These are phyloP conservation scores for Odontothrips loti DNA, from an alignment of 2,888 invertebrate genomes.

Conservation along the genomic window DNA sequence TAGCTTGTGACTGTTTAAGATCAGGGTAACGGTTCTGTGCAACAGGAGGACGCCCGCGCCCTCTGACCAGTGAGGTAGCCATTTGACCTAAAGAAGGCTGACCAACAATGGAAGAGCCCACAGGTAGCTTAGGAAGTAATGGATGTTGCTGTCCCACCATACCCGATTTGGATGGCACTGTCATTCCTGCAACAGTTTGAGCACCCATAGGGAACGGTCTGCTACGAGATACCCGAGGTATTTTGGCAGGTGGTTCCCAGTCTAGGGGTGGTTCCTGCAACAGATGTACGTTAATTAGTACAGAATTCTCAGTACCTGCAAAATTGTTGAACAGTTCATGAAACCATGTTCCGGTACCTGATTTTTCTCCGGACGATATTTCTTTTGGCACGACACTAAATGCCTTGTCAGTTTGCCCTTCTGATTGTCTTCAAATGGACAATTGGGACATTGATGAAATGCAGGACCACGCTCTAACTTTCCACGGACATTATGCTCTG, in stretches of 20 bases:
- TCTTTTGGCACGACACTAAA: conserved; percentile 79
- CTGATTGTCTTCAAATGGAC: conserved; percentile 90
- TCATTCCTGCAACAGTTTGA: conserved; percentile 13
- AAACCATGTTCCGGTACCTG: conserved; percentile 45
- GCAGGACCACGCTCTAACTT: conserved; percentile 78
- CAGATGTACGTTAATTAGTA: not conserved
- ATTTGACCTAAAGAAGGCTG: not conserved
- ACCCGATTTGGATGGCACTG: not conserved
- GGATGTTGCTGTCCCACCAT: conserved; percentile 11
- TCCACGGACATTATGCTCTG: conserved; percentile 78
- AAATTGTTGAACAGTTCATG: not conserved
- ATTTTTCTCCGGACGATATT: conserved; percentile 83
- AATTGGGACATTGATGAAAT: conserved; percentile 87
- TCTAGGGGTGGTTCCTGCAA: conserved; percentile 72
- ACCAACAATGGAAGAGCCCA: not conserved
- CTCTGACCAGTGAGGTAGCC: not conserved
- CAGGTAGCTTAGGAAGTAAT: conserved; percentile 2
- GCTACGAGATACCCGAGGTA: conserved; percentile 63
- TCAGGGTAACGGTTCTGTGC: not conserved
- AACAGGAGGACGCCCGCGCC: conserved; percentile 9
- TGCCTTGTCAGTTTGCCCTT: conserved; percentile 87
- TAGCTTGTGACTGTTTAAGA: not conserved
- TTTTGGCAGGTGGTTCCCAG: conserved; percentile 92
- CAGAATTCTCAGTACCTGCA: not conserved
- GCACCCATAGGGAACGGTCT: conserved; percentile 39